Evolutionary conservation across 2,113 vertebrate species (phyloP), one percentile per base, ranked within the genome.

Genomic region (Balaeniceps rex): DNA sequence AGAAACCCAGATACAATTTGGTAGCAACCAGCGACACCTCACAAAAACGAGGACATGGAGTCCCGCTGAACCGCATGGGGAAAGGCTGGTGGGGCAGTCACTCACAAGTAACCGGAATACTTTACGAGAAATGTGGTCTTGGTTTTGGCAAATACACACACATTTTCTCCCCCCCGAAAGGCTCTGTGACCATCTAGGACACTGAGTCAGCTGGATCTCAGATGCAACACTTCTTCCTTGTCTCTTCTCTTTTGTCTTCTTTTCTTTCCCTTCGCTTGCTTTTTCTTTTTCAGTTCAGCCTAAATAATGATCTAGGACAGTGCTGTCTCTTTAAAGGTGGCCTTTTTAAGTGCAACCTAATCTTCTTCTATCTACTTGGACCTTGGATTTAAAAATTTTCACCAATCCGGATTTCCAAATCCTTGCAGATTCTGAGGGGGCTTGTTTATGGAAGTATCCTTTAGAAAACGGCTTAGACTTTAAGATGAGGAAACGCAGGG

Each of bases 381-480:
- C 97, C 97, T 94, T 96, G 98, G 98, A 97, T 94, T 97, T 98
- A 83, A 94, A 93, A 98, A 96, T 97, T 98, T 98, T 97, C 97
- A 97, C 98, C 98, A 99, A 98, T 99, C 98, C 98, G 95, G 96
- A 98, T 98, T 98, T 98, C 97, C 97, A 99, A 99, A 99, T 98
- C 98, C 97, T 98, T 98, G 98, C 98, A 98, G 98, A 99, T 99
- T 99, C 98, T 97, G 97, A 97, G 87, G 97, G 96, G 97, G 98
- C 98, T 99, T 99, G 99, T 99, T 99, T 99, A 99, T 98, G 98
- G 98, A 98, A 97, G 97, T 98, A 98, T 98, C 98, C 98, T 99
- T 99, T 99, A 99, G 99, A 99, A 99, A 99, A 99, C 98, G 98
- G 99, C 99, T 99, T 99, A 99, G 95, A 98, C 98, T 98, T 99